Conservation (phyloP, 2,888 invertebrate species). For the Brenthis daphne region DNA sequence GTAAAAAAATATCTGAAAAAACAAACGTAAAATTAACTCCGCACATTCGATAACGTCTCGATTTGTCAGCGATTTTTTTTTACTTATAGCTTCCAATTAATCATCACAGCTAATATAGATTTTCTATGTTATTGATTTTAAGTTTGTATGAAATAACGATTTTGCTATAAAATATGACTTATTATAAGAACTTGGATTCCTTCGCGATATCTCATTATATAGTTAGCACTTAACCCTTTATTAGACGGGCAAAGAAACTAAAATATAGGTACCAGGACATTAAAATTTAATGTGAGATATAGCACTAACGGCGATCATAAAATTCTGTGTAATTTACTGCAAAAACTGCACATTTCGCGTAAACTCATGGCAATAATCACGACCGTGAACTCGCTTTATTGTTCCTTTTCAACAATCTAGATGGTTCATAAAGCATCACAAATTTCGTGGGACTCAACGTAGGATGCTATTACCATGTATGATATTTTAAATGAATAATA, state of each 20-base stretch:
- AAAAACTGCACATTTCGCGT: constrained; percentile 76
- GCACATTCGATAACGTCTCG: constrained; percentile 61
- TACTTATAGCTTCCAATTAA: constrained; percentile 61
- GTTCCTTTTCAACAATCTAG: constrained; percentile 68
- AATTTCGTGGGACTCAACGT: constrained; percentile 64
- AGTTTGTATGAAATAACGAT: neutral
- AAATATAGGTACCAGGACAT: constrained; percentile 22
- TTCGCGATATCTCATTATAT: neutral
- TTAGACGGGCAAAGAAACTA: constrained; percentile 1
- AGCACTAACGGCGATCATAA: constrained; percentile 59
- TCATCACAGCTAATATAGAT: constrained; percentile 57
- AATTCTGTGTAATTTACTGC: constrained; percentile 68
- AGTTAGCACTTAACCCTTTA: neutral
- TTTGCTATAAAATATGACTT: neutral
- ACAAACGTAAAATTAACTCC: constrained; percentile 51
- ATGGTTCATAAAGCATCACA: constrained; percentile 66
- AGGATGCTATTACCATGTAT: constrained; percentile 48
- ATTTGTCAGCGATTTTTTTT: constrained; percentile 72
- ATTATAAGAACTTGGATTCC: no score
- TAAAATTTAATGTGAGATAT: constrained; percentile 66
- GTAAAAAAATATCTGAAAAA: constrained; percentile 60
- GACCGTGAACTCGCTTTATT: constrained; percentile 71
- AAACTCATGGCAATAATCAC: constrained; percentile 55
- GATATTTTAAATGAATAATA: constrained; percentile 22
- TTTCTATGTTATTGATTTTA: constrained; percentile 38